These are phyloP conservation scores for Drosophila subquinaria DNA, from an alignment of 2,888 invertebrate genomes.

Conservation along the genomic window DNA sequence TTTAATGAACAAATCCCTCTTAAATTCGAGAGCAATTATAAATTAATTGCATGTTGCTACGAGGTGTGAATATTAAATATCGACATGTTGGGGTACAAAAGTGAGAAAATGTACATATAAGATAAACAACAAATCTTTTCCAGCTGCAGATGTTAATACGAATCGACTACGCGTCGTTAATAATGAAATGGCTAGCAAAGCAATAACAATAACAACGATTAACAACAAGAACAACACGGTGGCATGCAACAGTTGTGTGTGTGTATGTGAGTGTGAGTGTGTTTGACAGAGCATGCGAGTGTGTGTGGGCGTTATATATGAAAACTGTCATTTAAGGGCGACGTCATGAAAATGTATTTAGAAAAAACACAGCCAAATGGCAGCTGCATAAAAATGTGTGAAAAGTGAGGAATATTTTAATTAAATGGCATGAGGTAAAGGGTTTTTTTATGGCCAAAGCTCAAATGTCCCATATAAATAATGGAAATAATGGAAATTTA, in stretches of 20 bases:
- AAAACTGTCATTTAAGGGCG: slow-evolving; percentile 33
- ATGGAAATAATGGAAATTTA: slow-evolving; percentile 58
- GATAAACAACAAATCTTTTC: not conserved
- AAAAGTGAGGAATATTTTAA: slow-evolving; percentile 39
- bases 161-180: slow-evolving; percentile 33
- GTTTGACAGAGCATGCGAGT: slow-evolving; percentile 8
- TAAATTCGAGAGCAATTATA: slow-evolving; percentile 55
- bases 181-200: slow-evolving; percentile 34
- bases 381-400: slow-evolving; percentile 9
- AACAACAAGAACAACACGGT: slow-evolving; percentile 29
- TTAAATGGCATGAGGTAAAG: slow-evolving; percentile 35
- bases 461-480: slow-evolving; percentile 22
- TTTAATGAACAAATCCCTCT: not conserved
- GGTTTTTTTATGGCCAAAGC: slow-evolving; percentile 20
- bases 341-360: slow-evolving; percentile 38
- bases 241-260: slow-evolving; percentile 70
- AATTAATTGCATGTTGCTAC: slow-evolving; percentile 39
- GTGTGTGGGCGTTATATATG: slow-evolving; percentile 26
- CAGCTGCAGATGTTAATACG: slow-evolving; percentile 10
- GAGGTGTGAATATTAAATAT: slow-evolving; percentile 33
- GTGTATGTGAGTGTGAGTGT: slow-evolving; percentile 7
- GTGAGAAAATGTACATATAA: not conserved
- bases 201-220: slow-evolving; percentile 49
- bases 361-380: slow-evolving; percentile 25
- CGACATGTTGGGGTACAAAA: not conserved